phyloP scores from a whole-genome alignment of 2,888 invertebrate species.

The Trichogramma dendrolimi region DNA sequence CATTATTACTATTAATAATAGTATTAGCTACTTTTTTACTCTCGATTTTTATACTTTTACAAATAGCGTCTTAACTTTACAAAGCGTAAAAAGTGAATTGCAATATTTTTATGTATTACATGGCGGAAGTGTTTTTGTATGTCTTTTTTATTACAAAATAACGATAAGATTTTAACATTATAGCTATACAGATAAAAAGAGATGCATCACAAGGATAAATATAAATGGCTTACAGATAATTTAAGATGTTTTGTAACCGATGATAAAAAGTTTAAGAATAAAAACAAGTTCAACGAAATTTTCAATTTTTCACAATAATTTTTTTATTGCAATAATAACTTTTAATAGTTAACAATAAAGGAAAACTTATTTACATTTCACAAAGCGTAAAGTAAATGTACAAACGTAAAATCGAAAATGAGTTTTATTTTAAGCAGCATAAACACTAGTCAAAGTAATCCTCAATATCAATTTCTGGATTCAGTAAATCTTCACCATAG shows the following conservation, averaged over 20 bases:
- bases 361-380: not conserved
- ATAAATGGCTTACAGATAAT: not conserved
- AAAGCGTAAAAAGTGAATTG: slow-evolving; percentile 1
- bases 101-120: slow-evolving; percentile 12
- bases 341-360: not conserved
- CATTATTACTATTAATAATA: too few species aligned
- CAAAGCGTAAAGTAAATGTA: not conserved
- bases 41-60: slow-evolving; percentile 9
- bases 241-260: slow-evolving; percentile 3
- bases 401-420: not conserved
- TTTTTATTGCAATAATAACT: too few species aligned
- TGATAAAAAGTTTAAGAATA: slow-evolving; percentile 12
- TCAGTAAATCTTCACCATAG: slow-evolving; percentile 86
- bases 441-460: slow-evolving; percentile 90
- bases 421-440: not conserved
- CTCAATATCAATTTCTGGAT: slow-evolving; percentile 95
- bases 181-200: too few species aligned
- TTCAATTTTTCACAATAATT: not conserved
- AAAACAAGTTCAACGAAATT: slow-evolving; percentile 12
- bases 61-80: not conserved
- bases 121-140: too few species aligned
- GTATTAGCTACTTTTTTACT: slow-evolving; percentile 9
- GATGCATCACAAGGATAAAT: too few species aligned
- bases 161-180: too few species aligned
- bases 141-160: too few species aligned